A percentile compares a stretch with the other conserved stretches of the same genome.
Evolutionary conservation across 2,888 invertebrate species (phyloP).

Genomic region (Amphipoea lucens): DNA sequence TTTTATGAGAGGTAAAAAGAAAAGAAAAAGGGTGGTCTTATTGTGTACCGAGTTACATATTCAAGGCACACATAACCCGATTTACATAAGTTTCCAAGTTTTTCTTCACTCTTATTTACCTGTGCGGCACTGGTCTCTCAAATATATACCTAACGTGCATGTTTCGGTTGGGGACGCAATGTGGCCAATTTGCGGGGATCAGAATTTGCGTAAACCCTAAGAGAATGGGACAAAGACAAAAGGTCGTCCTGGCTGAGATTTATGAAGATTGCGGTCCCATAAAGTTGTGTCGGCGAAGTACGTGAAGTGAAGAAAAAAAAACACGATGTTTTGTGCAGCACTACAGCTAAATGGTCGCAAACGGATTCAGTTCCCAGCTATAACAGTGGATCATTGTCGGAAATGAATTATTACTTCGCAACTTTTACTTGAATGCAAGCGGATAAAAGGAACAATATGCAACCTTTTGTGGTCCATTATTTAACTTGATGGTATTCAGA

Average conservation of each 20-base stretch:
- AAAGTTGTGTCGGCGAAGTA: slow-evolving; percentile 72
- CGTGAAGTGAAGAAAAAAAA: slow-evolving; percentile 64
- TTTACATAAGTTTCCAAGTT: slow-evolving; percentile 80
- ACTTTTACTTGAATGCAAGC: slow-evolving; percentile 60
- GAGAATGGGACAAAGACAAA: slow-evolving; percentile 84
- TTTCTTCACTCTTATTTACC: slow-evolving; percentile 78
- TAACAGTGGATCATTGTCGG: slow-evolving; percentile 67
- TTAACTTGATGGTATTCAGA: slow-evolving; percentile 60
- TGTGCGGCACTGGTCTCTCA: slow-evolving; percentile 72
- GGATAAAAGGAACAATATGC: slow-evolving; percentile 61
- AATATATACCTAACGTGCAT: slow-evolving; percentile 72
- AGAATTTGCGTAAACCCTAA: slow-evolving; percentile 85
- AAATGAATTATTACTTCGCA: slow-evolving; percentile 67
- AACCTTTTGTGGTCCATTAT: slow-evolving; percentile 58
- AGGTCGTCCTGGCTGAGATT: slow-evolving; percentile 84
- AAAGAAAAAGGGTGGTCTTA: slow-evolving; percentile 70
- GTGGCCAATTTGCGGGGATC: slow-evolving; percentile 84
- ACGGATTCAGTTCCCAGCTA: slow-evolving; percentile 60
- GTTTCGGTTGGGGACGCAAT: slow-evolving; percentile 70
- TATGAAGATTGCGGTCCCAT: slow-evolving; percentile 84
- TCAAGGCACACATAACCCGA: slow-evolving; percentile 79
- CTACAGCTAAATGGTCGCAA: slow-evolving; percentile 58
- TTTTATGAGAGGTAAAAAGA: slow-evolving; percentile 62
- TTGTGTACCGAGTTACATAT: slow-evolving; percentile 77
- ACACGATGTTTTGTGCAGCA: slow-evolving; percentile 57